Evolutionary conservation across 2,797 vertebrate species (phyloP).

Genomic region (Orestias chungarensis): DNA sequence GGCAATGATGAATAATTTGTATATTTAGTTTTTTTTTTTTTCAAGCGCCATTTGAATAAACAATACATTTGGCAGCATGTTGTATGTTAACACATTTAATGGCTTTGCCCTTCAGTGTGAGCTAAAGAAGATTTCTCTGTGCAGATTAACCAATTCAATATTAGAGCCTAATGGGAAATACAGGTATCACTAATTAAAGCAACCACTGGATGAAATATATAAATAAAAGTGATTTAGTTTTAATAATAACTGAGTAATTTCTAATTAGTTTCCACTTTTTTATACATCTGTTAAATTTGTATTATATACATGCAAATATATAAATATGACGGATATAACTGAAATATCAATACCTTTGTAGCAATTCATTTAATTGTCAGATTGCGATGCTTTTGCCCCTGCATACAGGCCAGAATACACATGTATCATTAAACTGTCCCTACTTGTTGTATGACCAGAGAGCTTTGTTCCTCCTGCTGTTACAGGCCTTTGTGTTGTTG

Average conservation of each 20-base stretch:
- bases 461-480: constrained; percentile 46
- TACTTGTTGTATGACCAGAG: constrained; percentile 41
- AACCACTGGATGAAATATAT: no score
- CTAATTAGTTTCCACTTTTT: not conserved
- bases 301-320: not conserved
- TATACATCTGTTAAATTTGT: not conserved
- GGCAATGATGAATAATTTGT: not conserved
- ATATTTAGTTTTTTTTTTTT: not conserved
- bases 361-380: not conserved
- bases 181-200: not conserved
- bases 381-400: not conserved
- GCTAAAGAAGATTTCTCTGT: no score
- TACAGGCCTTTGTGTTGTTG: constrained; percentile 67
- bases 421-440: constrained; percentile 6
- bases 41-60: not conserved
- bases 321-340: no score
- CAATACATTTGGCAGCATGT: not conserved
- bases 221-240: not conserved
- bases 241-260: not conserved
- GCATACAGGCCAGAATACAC: not conserved
- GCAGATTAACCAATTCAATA: not conserved
- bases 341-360: no score
- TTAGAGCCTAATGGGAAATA: not conserved
- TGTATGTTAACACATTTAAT: not conserved
- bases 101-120: no score